Base-by-base conservation (phyloP, 2,888 invertebrate genomes). In the Andrena praecox region DNA sequence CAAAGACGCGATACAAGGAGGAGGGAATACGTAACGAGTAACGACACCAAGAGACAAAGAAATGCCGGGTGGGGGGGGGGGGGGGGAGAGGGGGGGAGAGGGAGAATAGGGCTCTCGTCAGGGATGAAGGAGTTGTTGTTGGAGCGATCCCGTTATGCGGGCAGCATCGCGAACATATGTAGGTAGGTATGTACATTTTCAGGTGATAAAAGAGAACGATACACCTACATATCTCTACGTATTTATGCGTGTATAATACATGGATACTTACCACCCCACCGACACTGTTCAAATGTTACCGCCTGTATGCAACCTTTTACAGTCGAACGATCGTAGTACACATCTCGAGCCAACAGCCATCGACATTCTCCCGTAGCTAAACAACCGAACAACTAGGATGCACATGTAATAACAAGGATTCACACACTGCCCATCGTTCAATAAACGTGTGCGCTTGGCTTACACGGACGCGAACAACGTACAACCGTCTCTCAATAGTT, bases 131-230 rank as follows among this genome's bases (percentile, higher is more conserved):
- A 88, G 90, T 89, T 89, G 88, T 42, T 42, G 42, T 42, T 42
- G 12, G 42, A 42, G 86, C 77, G 82, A 87, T 90, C 89, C 90
- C 90, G 90, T 90, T 90, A 90, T 84, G 76, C 74, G 68, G 84
- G 84, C 85, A 89, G 82, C 77, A 85, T 73, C 64, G 59, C 76
- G 72, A 67, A 67, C 74, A 74, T 87, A 42, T 42, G 42, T 42
- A 42, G 42, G 42, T 42, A 42, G 42, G 42, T 42, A 42, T 42
- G 42, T 42, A 84, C 74, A 80, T 88, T 89, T 89, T 88, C 89
- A 88, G 79, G 77, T 83, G 86, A 87, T 89, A 80, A 85, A 80
- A 77, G 77, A 77, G 56, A 24, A 56, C 42, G 42, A 42, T 42
- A 42, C 42, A 16, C 42, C 42, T 42, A 42, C 42, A 16, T 16